Evolutionary conservation across 2,113 vertebrate species (phyloP).

Genomic region (Scophthalmus maximus): DNA sequence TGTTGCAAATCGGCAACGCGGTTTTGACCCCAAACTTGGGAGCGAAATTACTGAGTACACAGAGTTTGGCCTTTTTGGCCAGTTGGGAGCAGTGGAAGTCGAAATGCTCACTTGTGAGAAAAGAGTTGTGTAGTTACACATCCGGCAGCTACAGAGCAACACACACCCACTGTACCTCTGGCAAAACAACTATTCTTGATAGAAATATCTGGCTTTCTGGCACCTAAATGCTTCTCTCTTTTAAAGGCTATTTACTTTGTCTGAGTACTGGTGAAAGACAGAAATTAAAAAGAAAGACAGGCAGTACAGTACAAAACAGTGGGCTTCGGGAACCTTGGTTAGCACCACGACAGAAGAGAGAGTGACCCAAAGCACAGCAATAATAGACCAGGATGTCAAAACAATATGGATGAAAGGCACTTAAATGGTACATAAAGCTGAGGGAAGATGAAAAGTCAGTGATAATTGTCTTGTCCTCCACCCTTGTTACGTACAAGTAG

Average conservation of each 20-base stretch:
- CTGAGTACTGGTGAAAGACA: background rate
- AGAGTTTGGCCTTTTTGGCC: too few species aligned
- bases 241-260: background rate
- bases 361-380: background rate
- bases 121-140: too few species aligned
- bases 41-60: too few species aligned
- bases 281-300: too few species aligned
- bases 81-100: too few species aligned
- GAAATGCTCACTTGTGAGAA: too few species aligned
- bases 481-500: background rate
- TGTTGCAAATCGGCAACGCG: too few species aligned
- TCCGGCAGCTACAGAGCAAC: too few species aligned
- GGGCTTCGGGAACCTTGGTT: background rate
- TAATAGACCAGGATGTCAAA: background rate
- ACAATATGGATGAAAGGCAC: background rate
- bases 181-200: too few species aligned
- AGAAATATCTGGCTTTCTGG: too few species aligned
- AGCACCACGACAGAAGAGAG: background rate
- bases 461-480: background rate
- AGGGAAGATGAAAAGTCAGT: background rate
- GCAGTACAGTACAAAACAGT: background rate
- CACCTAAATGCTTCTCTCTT: background rate
- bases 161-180: too few species aligned
- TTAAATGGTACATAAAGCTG: background rate
- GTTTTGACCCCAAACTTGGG: too few species aligned